Base-by-base conservation (phyloP, 2,113 vertebrate species). In the Toxostoma redivivum region DNA sequence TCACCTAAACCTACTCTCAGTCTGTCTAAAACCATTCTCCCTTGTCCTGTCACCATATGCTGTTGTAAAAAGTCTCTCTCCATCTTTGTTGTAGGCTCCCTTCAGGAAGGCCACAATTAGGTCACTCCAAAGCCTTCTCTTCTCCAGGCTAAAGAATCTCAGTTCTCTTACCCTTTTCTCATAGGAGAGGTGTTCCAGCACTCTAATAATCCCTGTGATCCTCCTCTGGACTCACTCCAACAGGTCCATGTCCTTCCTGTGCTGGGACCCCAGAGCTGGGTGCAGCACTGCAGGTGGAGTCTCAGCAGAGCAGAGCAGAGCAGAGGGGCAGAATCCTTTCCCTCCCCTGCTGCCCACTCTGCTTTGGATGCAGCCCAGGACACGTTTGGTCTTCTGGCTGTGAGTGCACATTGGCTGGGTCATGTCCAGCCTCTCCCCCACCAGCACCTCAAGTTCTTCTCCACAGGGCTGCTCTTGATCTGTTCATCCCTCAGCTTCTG, bases 401-500 rank as follows among this genome's bases (percentile, higher is more conserved):
- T 2, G 2, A 17, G 14, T 4, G 17, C 53, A 1, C 53, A 22
- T 5, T 5, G 2, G 31, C 18, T 40, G 11, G 37, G 7, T 44
- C 33, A 10, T 37, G 31, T 31, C 27, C 27, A 44, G 25, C 14
- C 31, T 77, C 61, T 51, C 33, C 18, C 2, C 18, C 38, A 27
- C 18, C 21, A 33, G 22, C 54, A 51, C 27, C 8, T 22, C 45
- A 60, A 77, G 27, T 27, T 9, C 42, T 57, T 37, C 27, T 44
- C 5, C 0, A 0, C 15, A 37, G 62, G 37, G 21, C 44, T 67
- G 37, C 25, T 77, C 83, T 86, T 0, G 0, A 33, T 86, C 18
- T 67, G 13, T 37, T 76, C 27, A 37, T 58, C 13, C 17, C 9
- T 7, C 27, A 42, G 25, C 22, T 13, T 67, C 7, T 19, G 9